Evolutionary conservation across 2,113 vertebrate genomes (phyloP).

Genomic region (Mustelus asterias): DNA sequence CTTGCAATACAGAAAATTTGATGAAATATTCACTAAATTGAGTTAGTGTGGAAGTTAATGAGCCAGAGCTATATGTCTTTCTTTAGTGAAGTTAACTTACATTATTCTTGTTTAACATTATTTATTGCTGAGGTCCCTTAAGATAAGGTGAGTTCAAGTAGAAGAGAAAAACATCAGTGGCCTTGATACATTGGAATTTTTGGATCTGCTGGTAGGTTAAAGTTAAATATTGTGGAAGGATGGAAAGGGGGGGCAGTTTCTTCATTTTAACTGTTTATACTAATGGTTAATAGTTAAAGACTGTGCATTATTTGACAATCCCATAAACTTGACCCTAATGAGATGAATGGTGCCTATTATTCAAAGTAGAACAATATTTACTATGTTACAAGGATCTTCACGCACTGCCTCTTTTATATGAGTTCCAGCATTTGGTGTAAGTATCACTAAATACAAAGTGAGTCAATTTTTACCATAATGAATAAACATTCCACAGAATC

Average conservation of each 20-base stretch:
- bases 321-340: not conserved
- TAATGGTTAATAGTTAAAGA: not conserved
- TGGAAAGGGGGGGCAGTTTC: not conserved
- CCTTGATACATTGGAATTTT: not conserved
- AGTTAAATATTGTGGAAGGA: not conserved
- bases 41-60: not conserved
- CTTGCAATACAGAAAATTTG: not conserved
- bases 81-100: not conserved
- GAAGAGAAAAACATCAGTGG: not conserved
- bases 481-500: slow-evolving; percentile 28
- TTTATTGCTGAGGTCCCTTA: not conserved
- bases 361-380: slow-evolving; percentile 13
- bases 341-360: not conserved
- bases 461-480: slow-evolving; percentile 11
- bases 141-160: not conserved
- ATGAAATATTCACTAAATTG: not conserved
- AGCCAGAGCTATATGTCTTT: not conserved
- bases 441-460: not conserved
- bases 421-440: not conserved
- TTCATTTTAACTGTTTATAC: not conserved
- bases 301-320: slow-evolving; percentile 1
- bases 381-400: not conserved
- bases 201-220: not conserved
- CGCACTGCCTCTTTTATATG: not conserved
- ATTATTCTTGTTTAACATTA: not conserved